These are phyloP conservation scores for Luscinia luscinia DNA, from an alignment of 2,797 vertebrate genomes.

Conservation along the genomic window DNA sequence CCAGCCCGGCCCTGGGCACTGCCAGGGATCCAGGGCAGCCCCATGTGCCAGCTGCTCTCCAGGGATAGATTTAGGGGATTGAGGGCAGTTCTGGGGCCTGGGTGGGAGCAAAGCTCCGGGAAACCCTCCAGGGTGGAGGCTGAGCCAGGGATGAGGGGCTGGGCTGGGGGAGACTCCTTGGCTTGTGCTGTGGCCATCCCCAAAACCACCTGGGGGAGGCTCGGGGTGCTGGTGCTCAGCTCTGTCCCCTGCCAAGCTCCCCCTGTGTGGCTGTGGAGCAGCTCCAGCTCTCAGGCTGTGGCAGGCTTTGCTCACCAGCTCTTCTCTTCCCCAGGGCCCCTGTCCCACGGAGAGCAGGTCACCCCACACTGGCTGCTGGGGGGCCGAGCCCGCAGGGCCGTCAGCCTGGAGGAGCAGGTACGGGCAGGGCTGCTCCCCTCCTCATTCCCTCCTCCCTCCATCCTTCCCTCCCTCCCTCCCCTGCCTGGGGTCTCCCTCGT, in stretches of 20 bases:
- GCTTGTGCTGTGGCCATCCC: not conserved
- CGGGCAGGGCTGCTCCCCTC: not conserved
- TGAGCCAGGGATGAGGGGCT: rapidly evolving
- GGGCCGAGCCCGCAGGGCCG: not conserved
- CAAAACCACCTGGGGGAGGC: not conserved
- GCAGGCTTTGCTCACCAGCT: not conserved
- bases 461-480: no score
- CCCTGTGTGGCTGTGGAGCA: not conserved
- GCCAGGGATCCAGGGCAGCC: not conserved
- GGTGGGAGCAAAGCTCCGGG: not conserved
- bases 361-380: slow-evolving; percentile 58
- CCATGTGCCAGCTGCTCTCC: no score
- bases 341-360: not conserved
- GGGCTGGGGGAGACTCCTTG: not conserved
- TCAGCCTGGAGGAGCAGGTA: slow-evolving; percentile 37
- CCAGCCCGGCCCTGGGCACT: rapidly evolving
- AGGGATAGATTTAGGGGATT: not conserved
- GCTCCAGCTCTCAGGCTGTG: rapidly evolving
- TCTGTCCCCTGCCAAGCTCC: not conserved
- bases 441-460: no score
- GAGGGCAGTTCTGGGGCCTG: rapidly evolving
- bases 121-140: not conserved
- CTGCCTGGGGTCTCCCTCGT: rapidly evolving
- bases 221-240: not conserved
- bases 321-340: not conserved